Evolutionary conservation across 2,113 vertebrate genomes (phyloP).

Genomic region (Xenopus laevis): DNA sequence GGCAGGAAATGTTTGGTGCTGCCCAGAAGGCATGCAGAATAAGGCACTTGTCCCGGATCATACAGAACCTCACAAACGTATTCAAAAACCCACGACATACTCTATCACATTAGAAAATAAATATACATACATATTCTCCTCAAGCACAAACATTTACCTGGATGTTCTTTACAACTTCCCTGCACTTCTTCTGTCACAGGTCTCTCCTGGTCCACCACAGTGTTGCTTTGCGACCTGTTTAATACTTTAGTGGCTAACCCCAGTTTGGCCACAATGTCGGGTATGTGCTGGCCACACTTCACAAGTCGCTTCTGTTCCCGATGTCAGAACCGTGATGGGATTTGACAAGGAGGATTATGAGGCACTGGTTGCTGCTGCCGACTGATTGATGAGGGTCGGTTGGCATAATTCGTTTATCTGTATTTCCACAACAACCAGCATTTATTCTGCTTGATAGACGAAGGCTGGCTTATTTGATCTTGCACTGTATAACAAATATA

Average conservation of each 20-base stretch:
- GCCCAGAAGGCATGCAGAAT: no score
- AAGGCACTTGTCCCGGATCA: no score
- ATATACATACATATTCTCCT: no score
- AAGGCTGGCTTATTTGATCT: conserved; percentile 80
- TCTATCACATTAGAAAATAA: no score
- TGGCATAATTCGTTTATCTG: conserved; percentile 96
- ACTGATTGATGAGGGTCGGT: conserved; percentile 80
- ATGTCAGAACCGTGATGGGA: conserved; percentile 79
- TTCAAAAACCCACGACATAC: no score
- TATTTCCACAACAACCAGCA: no score
- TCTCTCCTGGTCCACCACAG: conserved; percentile 57
- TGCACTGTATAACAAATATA: conserved; percentile 72
- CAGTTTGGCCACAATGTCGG: conserved; percentile 75
- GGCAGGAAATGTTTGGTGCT: no score
- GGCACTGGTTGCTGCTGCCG: conserved; percentile 69
- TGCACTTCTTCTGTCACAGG: conserved; percentile 61
- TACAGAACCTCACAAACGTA: no score
- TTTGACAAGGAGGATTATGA: conserved; percentile 81
- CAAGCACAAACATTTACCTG: conserved; percentile 65
- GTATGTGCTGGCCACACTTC: conserved; percentile 77
- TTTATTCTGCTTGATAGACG: conserved; percentile 67
- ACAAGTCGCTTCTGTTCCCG: conserved; percentile 84
- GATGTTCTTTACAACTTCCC: conserved; percentile 67
- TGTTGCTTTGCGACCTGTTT: conserved; percentile 61
- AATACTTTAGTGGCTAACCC: conserved; percentile 75